These are phyloP conservation scores for Cydia amplana DNA, from an alignment of 1,140 invertebrate species.

Conservation along the genomic window DNA sequence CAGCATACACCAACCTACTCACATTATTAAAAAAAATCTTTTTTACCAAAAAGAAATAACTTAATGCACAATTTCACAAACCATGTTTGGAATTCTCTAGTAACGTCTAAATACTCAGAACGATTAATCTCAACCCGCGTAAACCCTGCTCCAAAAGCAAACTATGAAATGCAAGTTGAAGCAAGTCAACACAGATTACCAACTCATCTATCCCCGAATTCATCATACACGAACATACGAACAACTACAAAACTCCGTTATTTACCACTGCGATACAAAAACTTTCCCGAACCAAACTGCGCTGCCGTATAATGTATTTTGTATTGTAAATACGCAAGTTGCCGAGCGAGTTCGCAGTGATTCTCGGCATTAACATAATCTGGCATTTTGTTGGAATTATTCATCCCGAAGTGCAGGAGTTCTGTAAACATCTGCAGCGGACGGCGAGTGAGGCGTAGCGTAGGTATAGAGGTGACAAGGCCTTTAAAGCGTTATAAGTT, in stretches of 20 bases:
- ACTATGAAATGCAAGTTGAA: neutral
- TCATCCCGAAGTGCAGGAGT: conserved; percentile 34
- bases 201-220: conserved; percentile 12
- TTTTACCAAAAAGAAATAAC: neutral
- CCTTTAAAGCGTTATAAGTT: neutral
- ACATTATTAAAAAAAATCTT: no score
- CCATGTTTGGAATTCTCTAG: neutral
- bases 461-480: neutral
- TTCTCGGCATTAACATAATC: conserved; percentile 35
- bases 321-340: conserved; percentile 30
- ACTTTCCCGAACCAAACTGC: conserved; percentile 24
- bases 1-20: no score
- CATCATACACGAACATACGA: neutral
- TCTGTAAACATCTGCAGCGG: conserved; percentile 32
- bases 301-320: conserved; percentile 27
- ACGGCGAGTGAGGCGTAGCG: neutral
- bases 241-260: conserved; percentile 27
- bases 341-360: conserved; percentile 1
- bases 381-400: conserved; percentile 36
- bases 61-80: neutral
- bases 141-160: neutral
- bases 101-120: neutral
- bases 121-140: neutral
- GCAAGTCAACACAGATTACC: conserved; percentile 4
- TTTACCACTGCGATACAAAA: conserved; percentile 18